These are phyloP conservation scores for Ciona savignyi DNA, from an alignment of 23 tunicate species.

Conservation along the genomic window DNA sequence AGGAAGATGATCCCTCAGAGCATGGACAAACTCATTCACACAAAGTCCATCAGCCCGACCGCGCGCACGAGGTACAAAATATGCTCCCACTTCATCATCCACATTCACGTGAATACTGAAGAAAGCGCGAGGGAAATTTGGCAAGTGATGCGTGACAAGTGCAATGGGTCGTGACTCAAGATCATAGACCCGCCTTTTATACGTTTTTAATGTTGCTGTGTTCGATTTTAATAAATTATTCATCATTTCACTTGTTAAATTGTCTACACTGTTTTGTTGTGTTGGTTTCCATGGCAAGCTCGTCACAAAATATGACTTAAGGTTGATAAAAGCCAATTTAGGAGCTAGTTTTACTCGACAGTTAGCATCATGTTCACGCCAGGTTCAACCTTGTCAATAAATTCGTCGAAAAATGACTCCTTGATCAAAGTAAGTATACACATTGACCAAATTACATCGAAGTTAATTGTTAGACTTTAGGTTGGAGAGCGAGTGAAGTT, in stretches of 20 bases:
- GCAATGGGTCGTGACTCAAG: constrained; percentile 11
- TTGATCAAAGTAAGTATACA: background rate
- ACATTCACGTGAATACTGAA: constrained; percentile 28
- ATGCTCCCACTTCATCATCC: constrained; percentile 37
- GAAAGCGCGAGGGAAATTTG: constrained; percentile 15
- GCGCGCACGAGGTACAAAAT: background rate
- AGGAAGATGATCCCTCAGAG: constrained; percentile 20
- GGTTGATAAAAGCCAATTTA: background rate
- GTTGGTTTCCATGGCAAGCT: background rate
- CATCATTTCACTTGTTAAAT: background rate
- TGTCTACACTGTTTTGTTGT: background rate
- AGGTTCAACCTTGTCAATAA: background rate
- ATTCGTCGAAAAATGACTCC: background rate
- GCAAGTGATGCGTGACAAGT: constrained; percentile 28
- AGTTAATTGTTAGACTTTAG: background rate
- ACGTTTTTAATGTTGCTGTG: constrained; percentile 3
- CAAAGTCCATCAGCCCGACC: constrained; percentile 15
- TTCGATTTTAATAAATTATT: constrained; percentile 7
- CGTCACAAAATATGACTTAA: background rate
- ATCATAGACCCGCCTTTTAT: background rate
- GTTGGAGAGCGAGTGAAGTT: constrained; percentile 45
- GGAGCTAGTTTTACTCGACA: background rate
- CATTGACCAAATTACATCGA: background rate
- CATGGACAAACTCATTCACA: constrained; percentile 20
- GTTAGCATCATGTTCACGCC: background rate